Conservation (phyloP, 2,888 invertebrate genomes). For the Neoitamus cyanurus region DNA sequence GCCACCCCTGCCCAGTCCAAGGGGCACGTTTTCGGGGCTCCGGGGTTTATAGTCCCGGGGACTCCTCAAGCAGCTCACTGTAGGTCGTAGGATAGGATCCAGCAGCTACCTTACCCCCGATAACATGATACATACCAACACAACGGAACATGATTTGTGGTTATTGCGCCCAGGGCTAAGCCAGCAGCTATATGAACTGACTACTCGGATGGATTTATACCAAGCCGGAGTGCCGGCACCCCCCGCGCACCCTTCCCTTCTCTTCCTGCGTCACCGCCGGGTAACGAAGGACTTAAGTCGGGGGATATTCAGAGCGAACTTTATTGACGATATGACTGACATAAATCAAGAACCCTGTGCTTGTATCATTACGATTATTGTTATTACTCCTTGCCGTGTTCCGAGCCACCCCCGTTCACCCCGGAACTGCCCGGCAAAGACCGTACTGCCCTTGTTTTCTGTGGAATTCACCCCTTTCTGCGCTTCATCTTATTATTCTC, state of each 20-base stretch:
- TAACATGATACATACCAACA: constrained; percentile 43
- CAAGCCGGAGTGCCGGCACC: constrained; percentile 35
- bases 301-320: constrained; percentile 54
- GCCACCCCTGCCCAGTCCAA: not conserved
- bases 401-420: constrained; percentile 29
- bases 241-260: constrained; percentile 39
- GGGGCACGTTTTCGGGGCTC: not conserved
- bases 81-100: not conserved
- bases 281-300: constrained; percentile 42
- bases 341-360: constrained; percentile 57
- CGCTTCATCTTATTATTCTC: constrained; percentile 42
- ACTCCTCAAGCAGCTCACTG: constrained; percentile 6
- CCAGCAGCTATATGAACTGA: constrained; percentile 51
- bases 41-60: not conserved
- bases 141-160: constrained; percentile 48
- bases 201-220: constrained; percentile 53
- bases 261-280: not conserved
- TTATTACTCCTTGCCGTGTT: constrained; percentile 57
- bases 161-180: constrained; percentile 49
- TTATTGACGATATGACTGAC: constrained; percentile 59
- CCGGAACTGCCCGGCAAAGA: not conserved
- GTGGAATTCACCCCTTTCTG: constrained; percentile 40
- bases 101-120: not conserved
- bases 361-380: constrained; percentile 57
- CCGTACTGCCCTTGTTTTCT: constrained; percentile 15